Evolutionary conservation across 2,113 vertebrate genomes (phyloP), one percentile per base, ranked within the genome.

Genomic region (Micronycteris hirsuta): DNA sequence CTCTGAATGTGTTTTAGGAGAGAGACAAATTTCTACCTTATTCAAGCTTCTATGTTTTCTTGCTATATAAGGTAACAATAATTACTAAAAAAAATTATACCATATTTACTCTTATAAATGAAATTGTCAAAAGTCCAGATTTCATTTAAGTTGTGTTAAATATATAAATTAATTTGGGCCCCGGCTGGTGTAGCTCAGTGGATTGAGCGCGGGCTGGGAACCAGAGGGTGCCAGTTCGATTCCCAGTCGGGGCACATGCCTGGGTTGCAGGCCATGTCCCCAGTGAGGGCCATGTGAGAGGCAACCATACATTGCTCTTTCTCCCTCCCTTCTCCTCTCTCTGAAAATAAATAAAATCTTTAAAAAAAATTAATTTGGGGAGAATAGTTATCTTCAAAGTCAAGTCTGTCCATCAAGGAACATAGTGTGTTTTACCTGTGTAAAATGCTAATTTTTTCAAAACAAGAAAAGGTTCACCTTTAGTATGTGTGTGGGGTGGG

Each of bases 111-210:
- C 56, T 86, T 90, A 17, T 58, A 73, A 56, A 88, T 41, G 89
- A 96, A 97, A 89, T 3, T 71, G 16, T 89, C 68, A 71, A 86
- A 81, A 56, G 36, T 91, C 91, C 85, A 49, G n/a, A 88, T 76
- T 91, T 91, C 19, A 36, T 65, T 76, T 70, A 82, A 85, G 82
- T 67, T 86, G 43, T 70, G 74, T 36, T 91, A 38, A 49, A 58
- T 41, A 13, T 67, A 65, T 56, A 63, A 14, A 77, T 56, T 90
- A 54, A 88, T 80, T 84, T 93, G 82, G 10, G 81, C n/a, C n/a
- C n/a, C n/a, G n/a, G n/a, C n/a, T n/a, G n/a, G n/a, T n/a, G n/a
- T n/a, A n/a, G n/a, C n/a, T n/a, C n/a, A n/a, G n/a, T n/a, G n/a
- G n/a, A n/a, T n/a, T n/a, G n/a, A n/a, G n/a, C n/a, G n/a, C n/a